phyloP scores from a whole-genome alignment of 1,140 invertebrate species.

The Dinoponera quadriceps region DNA sequence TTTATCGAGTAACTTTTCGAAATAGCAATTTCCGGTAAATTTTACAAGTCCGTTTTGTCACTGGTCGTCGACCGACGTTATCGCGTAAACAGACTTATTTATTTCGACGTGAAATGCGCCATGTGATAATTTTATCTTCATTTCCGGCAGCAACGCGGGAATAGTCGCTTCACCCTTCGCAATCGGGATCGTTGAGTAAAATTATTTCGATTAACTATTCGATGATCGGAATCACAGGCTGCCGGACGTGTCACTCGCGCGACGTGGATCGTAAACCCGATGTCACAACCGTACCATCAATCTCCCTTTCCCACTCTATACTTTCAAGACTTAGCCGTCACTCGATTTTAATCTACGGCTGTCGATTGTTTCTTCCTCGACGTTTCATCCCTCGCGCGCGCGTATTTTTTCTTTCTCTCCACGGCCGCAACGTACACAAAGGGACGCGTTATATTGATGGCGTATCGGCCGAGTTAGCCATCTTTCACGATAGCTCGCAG shows the following conservation, averaged over 20 bases:
- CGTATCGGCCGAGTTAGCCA: slow-evolving; percentile 8
- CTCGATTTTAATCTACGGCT: slow-evolving; percentile 21
- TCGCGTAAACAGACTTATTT: slow-evolving; percentile 21
- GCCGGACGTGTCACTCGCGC: background rate
- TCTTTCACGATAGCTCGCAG: slow-evolving; percentile 38
- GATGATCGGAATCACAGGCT: background rate
- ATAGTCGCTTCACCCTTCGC: no score
- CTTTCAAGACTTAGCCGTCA: background rate
- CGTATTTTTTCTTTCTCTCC: background rate
- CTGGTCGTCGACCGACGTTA: no score
- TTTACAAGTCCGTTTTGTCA: slow-evolving; percentile 4
- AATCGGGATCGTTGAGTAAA: no score
- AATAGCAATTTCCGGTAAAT: slow-evolving; percentile 3
- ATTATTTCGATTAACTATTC: no score
- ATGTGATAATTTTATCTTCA: slow-evolving; percentile 22
- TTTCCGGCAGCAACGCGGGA: background rate
- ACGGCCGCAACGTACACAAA: background rate
- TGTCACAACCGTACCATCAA: background rate
- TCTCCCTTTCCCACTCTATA: background rate
- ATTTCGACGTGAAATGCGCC: background rate
- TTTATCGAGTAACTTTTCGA: slow-evolving; percentile 22
- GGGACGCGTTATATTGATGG: background rate
- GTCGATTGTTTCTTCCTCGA: slow-evolving; percentile 6
- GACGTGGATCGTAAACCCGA: background rate
- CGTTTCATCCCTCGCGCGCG: background rate